A percentile compares a stretch with the other conserved stretches of the same genome.
phyloP scores from a whole-genome alignment of 2,888 invertebrate genomes.

The Pollenia amentaria region DNA sequence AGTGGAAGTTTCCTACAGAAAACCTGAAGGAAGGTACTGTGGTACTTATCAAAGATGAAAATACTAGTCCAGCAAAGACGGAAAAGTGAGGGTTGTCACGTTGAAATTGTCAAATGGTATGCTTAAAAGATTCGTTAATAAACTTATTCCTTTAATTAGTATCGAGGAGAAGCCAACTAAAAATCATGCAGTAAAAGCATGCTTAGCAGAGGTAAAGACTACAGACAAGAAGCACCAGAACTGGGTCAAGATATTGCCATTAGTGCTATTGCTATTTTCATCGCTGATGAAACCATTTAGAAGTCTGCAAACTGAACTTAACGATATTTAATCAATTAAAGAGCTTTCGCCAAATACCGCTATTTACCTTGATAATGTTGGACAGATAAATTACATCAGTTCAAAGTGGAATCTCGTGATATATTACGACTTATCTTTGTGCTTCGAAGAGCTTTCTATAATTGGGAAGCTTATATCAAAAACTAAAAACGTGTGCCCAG shows the following conservation, averaged over 20 bases:
- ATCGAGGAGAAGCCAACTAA: too few relatives aligned
- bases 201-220: too few relatives aligned
- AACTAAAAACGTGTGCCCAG: background rate
- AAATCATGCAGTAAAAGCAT: too few relatives aligned
- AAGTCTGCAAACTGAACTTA: too few relatives aligned
- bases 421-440: conserved; percentile 5
- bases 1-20: background rate
- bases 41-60: background rate
- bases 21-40: background rate
- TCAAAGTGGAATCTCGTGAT: background rate
- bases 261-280: too few relatives aligned
- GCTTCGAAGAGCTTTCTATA: background rate
- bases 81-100: background rate
- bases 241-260: too few relatives aligned
- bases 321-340: too few relatives aligned
- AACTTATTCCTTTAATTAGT: too few relatives aligned
- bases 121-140: too few relatives aligned
- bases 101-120: background rate
- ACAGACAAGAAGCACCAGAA: too few relatives aligned
- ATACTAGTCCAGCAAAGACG: background rate
- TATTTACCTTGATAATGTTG: conserved; percentile 3
- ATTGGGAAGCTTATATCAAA: background rate
- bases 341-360: background rate
- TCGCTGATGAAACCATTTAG: background rate
- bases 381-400: background rate